These are phyloP conservation scores for Lemur catta DNA, from an alignment of 2,797 vertebrate species.

Conservation along the genomic window DNA sequence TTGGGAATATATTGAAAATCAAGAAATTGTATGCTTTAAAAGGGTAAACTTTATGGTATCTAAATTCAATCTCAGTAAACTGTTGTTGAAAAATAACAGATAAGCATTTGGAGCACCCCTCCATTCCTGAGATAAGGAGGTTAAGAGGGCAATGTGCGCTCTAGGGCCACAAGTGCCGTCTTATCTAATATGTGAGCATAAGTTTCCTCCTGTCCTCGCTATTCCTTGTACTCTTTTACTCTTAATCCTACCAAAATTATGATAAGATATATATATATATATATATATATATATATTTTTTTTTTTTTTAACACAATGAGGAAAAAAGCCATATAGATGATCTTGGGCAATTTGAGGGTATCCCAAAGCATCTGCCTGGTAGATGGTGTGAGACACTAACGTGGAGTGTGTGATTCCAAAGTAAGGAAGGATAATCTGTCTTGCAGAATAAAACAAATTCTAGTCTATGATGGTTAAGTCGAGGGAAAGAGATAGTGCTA, in stretches of 20 bases:
- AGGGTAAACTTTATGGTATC: neutral
- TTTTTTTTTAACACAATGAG: neutral
- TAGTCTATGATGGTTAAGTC: neutral
- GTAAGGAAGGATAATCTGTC: neutral
- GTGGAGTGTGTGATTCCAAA: neutral
- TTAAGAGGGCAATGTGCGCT: neutral
- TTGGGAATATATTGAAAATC: neutral
- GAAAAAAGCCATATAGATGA: neutral
- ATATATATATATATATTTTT: neutral
- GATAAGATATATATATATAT: neutral
- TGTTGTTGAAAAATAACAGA: neutral
- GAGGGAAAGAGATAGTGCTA: neutral
- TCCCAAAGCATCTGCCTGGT: neutral
- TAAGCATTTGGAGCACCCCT: neutral
- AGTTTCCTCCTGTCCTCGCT: neutral
- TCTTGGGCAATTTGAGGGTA: neutral
- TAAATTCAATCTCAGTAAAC: neutral
- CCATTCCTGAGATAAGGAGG: too few species aligned
- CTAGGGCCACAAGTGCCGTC: accelerated
- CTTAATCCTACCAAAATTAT: neutral
- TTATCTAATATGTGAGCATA: neutral
- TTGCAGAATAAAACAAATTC: neutral
- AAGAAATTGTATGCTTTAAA: neutral
- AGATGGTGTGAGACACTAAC: neutral
- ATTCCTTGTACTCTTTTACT: neutral